Evolutionary conservation across 2,888 invertebrate species (phyloP), one percentile per base, ranked within the genome.

Genomic region (Brachypterus glaber): DNA sequence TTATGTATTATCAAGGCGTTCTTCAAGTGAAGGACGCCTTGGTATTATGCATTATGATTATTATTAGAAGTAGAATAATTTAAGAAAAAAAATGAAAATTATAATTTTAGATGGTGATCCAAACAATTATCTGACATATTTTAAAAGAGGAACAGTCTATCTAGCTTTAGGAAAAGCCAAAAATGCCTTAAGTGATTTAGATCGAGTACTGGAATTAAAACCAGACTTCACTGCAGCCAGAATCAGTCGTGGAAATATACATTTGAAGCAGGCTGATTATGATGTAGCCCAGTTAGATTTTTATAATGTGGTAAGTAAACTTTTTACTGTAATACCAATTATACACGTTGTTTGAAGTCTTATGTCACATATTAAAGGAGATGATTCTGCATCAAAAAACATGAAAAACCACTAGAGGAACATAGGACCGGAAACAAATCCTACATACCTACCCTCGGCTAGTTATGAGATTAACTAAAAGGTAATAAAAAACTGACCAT

Each of bases 131-230:
- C 76, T 97, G 64, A 93, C 93, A 35, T 89, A 90, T 61, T 98
- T 90, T 64, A 88, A 92, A 64, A 74, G 97, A 53, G 97, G 93
- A 30, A 95, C 96, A 1, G 92, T 95, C 1, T 96, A 90, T 67
- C 75, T 97, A 59, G 97, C 96, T 5, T 71, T 97, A 51, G 95
- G 95, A 32, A 95, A 93, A 70, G 86, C 95, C 1, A 90, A 90
- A 62, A 86, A 92, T 59, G 98, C 98, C 0, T 70, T 97, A 21
- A 81, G 85, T 54, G 98, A 99, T 69, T 82, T 99, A 51, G 86
- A 88, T 51, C 82, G 79, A 67, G 96, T 95, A 17, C 68, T 99
- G 45, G 85, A 92, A 59, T 64, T 98, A 40, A 96, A 97, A 62
- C 86, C 92, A 4, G 96, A 96, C 64, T 98, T 99, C 64, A 80